Evolutionary conservation across 2,888 invertebrate species (phyloP), one percentile per base, ranked within the genome.

Genomic region (Lepidochitona cinerea): DNA sequence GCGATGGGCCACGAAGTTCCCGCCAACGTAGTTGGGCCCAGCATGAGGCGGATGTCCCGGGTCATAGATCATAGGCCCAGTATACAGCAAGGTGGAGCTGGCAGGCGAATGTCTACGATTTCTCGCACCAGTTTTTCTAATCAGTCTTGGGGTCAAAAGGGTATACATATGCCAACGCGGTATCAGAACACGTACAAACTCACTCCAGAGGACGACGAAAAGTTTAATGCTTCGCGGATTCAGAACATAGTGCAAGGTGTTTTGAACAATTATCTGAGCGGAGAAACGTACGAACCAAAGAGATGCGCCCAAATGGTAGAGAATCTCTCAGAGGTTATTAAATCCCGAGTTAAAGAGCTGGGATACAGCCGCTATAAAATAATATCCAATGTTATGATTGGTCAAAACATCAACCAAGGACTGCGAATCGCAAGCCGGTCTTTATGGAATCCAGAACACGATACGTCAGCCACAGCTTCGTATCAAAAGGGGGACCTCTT

Each of bases 401-500:
- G 87, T 26, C 84, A 88, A 72, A 81, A 87, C 69, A 73, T 73
- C 37, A 80, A 81, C 69, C 88, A 88, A 72, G 85, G 84, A 6
- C 69, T 88, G 64, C 81, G 81, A 1, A 79, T 84, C 9, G 82
- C 81, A 66, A 87, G 87, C 68, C 70, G 88, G 23, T 81, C 85
- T 59, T 74, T 88, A 0, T 88, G 88, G 88, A 83, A 86, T 70
- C 80, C 83, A 5, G 84, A 84, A 12, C 85, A 85, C 6, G 88
- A 88, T 73, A 87, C 83, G 76, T 87, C 74, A 68, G 88, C 87
- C 5, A 80, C 84, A 29, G 85, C 85, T 1, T 74, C 79, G 52
- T 87, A 80, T 72, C 76, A 76, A 33, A 86, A 85, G 35, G 81
- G 82, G 6, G 78, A 84, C n/a, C 69, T 89, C 29, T 85, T 84